Evolutionary conservation across 2,113 vertebrate genomes (phyloP), one percentile per base, ranked within the genome.

Genomic region (Notiomystis cincta): DNA sequence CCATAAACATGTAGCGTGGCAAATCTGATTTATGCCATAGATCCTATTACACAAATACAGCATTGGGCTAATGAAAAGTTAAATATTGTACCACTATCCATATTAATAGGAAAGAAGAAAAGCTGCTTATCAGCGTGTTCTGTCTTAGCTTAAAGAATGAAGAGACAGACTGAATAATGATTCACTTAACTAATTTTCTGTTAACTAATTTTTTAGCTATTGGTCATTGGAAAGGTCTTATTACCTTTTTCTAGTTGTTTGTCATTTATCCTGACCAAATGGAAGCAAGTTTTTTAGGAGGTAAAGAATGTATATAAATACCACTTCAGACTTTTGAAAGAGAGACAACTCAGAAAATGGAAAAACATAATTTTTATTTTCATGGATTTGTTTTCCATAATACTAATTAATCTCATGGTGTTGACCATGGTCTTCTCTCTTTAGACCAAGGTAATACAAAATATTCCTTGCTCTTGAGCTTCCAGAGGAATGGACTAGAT

Each of bases 131-230:
- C 58, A 57, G 9, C 57, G 35, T 56, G 9, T 61, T 88, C 31
- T 78, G 9, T 48, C 35, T 83, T 78, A 65, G 42, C 38, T 82
- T 89, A 89, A 87, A 80, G 51, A 92, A 54, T 22, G 45, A 81
- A 57, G 37, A 90, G 42, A 54, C n/a, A 78, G 21, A 33, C 31
- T 42, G 51, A 78, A 47, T 65, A 75, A 88, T 82, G 30, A 30
- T 79, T 92, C n/a, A 40, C 25, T 51, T 70, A 69, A 60, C 21
- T 69, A 33, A 48, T 69, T 84, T 92, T 92, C 44, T 77, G 7
- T 73, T 86, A 75, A 69, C 27, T 48, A 10, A n/a, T 40, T 38
- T 86, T 87, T 87, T 87, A 60, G 35, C 27, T 84, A 24, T 38
- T 0, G 0, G 2, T 81, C 54, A 21, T 38, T 77, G 27, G 27